A percentile compares a stretch with the other conserved stretches of the same genome.
These are phyloP conservation scores for Notechis scutatus DNA, from an alignment of 2,113 vertebrate genomes.

Conservation along the genomic window DNA sequence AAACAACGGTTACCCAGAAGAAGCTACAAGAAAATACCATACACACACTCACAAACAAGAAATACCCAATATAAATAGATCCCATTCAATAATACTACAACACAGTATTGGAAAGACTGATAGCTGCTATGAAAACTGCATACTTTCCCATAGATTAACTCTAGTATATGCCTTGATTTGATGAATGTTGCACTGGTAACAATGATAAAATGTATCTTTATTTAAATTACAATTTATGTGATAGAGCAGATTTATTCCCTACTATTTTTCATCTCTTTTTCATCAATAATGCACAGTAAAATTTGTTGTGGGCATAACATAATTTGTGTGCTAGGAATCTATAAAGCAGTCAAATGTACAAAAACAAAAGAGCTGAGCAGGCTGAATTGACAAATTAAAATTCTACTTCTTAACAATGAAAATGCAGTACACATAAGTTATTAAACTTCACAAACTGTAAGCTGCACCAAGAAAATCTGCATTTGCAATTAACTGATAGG, in stretches of 20 bases:
- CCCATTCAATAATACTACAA: background rate
- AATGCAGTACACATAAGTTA: background rate
- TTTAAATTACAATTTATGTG: background rate
- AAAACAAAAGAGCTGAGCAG: slow-evolving; percentile 27
- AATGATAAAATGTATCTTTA: background rate
- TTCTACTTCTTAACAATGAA: background rate
- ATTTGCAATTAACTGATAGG: background rate
- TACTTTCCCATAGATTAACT: background rate
- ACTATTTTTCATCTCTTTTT: background rate
- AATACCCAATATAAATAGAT: background rate
- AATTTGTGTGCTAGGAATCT: background rate
- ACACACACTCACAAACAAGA: background rate
- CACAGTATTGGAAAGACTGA: background rate
- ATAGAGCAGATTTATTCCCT: background rate
- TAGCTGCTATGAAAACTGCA: background rate
- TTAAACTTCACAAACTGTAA: background rate
- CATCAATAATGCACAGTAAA: background rate
- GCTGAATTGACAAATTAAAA: slow-evolving; percentile 10
- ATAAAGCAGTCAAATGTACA: slow-evolving; percentile 21
- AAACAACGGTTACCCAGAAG: background rate
- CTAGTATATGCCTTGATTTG: background rate
- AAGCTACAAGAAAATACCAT: background rate
- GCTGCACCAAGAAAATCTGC: background rate
- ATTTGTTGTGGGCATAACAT: background rate
- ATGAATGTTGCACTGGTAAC: no score